Evolutionary conservation across 2,113 vertebrate species (phyloP).

Genomic region (Trochalopteron elliotii): DNA sequence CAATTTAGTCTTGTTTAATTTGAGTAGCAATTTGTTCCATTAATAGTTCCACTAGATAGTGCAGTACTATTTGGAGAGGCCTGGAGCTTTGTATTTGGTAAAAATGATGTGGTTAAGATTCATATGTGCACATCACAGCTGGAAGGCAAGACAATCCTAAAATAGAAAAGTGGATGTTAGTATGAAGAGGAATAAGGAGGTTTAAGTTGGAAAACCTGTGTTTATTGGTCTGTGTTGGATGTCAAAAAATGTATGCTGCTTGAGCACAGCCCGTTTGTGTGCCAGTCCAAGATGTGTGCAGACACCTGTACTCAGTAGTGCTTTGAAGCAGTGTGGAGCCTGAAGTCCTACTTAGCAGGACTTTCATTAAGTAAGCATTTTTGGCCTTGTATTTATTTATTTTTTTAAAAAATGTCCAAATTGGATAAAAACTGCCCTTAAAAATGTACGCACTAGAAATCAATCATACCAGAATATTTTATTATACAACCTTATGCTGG

Average conservation of each 20-base stretch:
- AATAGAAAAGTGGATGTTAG: neutral
- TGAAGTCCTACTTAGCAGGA: slow-evolving; percentile 31
- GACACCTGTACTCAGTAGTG: slow-evolving; percentile 15
- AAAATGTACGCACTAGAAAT: slow-evolving; percentile 19
- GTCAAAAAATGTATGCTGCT: neutral
- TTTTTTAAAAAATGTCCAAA: neutral
- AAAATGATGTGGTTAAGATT: neutral
- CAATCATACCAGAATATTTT: slow-evolving; percentile 41
- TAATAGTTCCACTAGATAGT: neutral
- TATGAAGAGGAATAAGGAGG: neutral
- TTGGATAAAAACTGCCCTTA: slow-evolving; percentile 47
- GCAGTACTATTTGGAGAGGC: neutral
- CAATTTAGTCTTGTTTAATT: neutral
- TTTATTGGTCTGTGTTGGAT: neutral
- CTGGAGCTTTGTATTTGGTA: neutral
- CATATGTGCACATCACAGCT: neutral
- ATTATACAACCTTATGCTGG: slow-evolving; percentile 58
- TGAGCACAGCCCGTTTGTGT: neutral
- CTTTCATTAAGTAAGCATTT: slow-evolving; percentile 10
- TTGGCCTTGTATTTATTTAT: slow-evolving; percentile 64
- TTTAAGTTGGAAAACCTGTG: neutral
- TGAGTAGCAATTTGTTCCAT: neutral
- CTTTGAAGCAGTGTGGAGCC: slow-evolving; percentile 20
- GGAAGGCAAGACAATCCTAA: slow-evolving; percentile 3
- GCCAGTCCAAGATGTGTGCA: neutral